Evolutionary conservation across 2,888 invertebrate genomes (phyloP), one percentile per base, ranked within the genome.

Genomic region (Eupithecia abbreviata): DNA sequence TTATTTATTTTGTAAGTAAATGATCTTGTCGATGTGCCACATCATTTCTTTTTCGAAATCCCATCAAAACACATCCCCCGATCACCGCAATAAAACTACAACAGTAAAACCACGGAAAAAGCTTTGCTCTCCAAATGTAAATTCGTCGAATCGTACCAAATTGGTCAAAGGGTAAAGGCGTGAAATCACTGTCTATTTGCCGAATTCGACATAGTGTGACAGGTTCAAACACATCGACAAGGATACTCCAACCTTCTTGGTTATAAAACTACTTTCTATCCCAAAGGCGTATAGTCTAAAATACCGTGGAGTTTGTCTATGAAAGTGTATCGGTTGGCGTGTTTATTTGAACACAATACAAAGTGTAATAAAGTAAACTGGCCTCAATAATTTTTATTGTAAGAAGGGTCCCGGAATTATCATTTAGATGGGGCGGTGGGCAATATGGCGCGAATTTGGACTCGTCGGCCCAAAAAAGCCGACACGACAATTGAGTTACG

Each of bases 311-410:
- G 82, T 81, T 79, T 84, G 83, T 84, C 84, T 82, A 78, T 69
- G 72, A 74, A 73, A 76, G 30, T 74, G 85, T 83, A 84, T 68
- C 41, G 70, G 74, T 80, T 79, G 78, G 80, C 82, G 86, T 86
- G 86, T 88, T 88, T 90, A 91, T 90, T 87, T 92, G 91, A 91
- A 90, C 89, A 92, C 93, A 94, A 94, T 93, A 93, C 91, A 89
- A 92, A 92, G 86, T 90, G 93, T 93, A 94, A 94, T 94, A 94
- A 94, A 94, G 93, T 94, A 94, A 94, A 94, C 93, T 90, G 91
- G 89, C 89, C 92, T 89, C 93, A 93, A 94, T 94, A 94, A 93
- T 94, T 94, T 94, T 93, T 93, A 94, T 94, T 93, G 93, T 93
- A 92, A 93, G 91, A 87, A 90, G 92, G 90, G 89, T 89, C 90